These are phyloP conservation scores for Malachius bipustulatus DNA, from an alignment of 2,888 invertebrate species.

Conservation along the genomic window DNA sequence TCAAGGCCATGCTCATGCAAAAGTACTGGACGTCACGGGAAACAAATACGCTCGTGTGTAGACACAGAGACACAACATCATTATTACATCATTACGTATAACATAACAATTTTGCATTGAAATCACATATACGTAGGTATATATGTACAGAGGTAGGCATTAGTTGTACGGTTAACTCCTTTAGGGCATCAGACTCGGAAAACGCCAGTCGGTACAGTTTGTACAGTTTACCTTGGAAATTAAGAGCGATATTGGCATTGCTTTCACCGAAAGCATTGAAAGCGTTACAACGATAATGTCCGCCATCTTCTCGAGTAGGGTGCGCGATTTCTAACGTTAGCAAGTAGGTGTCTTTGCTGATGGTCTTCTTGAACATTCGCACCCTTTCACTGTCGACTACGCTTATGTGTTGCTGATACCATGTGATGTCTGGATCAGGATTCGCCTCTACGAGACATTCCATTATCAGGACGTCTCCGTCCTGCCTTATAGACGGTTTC, in stretches of 20 bases:
- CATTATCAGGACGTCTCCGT: constrained; percentile 87
- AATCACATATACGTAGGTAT: no score
- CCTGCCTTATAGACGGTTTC: constrained; percentile 91
- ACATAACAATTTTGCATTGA: no score
- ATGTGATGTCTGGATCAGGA: constrained; percentile 88
- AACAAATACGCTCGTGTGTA: no score
- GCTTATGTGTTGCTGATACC: constrained; percentile 84
- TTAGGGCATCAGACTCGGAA: no score
- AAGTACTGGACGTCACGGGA: constrained; percentile 23
- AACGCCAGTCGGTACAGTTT: no score
- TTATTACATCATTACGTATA: no score
- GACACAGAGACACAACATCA: no score
- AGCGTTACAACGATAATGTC: constrained; percentile 98
- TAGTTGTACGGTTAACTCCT: no score
- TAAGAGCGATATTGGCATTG: constrained; percentile 99
- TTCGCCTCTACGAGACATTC: constrained; percentile 92
- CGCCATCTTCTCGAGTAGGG: constrained; percentile 93
- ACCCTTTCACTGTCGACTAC: constrained; percentile 76
- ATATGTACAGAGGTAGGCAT: no score
- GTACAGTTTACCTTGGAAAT: constrained; percentile 88
- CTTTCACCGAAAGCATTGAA: constrained; percentile 98
- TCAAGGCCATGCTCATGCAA: constrained; percentile 39
- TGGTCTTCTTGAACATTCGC: constrained; percentile 81
- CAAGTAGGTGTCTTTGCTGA: constrained; percentile 81
- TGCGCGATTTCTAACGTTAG: constrained; percentile 88